phyloP scores from a whole-genome alignment of 2,113 vertebrate genomes.

The Pteruthius melanotis region DNA sequence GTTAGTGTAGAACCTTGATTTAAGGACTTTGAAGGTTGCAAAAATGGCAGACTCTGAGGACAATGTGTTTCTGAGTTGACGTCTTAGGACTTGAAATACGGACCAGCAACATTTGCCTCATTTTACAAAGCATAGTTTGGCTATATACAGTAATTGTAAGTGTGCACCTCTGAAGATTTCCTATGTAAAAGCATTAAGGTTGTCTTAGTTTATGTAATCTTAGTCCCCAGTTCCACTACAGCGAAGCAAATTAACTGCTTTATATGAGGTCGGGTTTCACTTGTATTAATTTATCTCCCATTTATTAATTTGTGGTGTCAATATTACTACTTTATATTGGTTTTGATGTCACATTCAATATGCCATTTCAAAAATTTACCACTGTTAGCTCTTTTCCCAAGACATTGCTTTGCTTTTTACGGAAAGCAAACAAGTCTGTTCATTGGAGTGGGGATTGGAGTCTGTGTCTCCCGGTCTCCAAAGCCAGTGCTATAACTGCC shows the following conservation, averaged over 20 bases:
- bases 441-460: neutral
- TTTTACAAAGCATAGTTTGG: neutral
- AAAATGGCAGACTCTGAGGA: neutral
- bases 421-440: rapidly evolving
- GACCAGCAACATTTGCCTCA: neutral
- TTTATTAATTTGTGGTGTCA: neutral
- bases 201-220: neutral
- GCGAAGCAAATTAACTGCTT: neutral
- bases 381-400: neutral
- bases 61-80: neutral
- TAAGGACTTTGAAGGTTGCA: neutral
- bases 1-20: neutral
- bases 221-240: neutral
- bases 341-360: neutral
- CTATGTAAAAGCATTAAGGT: neutral
- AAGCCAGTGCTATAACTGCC: neutral
- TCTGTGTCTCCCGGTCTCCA: neutral
- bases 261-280: neutral
- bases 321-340: neutral
- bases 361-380: neutral
- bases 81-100: neutral
- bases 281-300: neutral
- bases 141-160: neutral
- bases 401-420: neutral
- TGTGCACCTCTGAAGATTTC: neutral